These are phyloP conservation scores for Carapus acus DNA, from an alignment of 2,797 vertebrate genomes.

Conservation along the genomic window DNA sequence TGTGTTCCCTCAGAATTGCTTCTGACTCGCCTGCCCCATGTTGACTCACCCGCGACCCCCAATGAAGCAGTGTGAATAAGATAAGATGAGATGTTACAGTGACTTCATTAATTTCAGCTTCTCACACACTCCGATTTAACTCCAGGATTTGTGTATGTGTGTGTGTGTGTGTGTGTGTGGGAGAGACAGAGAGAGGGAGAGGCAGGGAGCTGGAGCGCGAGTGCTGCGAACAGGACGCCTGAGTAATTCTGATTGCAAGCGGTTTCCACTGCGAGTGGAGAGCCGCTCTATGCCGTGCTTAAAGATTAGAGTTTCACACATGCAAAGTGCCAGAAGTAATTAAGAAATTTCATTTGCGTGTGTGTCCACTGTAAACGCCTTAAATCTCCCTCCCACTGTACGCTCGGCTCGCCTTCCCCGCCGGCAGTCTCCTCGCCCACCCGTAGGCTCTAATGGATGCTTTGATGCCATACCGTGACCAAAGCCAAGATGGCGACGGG, in stretches of 20 bases:
- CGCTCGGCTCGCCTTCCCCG: conserved; percentile 1
- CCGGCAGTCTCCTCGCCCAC: conserved; percentile 19
- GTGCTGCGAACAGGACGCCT: conserved; percentile 29
- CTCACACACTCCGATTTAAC: conserved; percentile 35
- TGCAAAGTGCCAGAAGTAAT: conserved; percentile 59
- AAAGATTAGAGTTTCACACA: conserved; percentile 55
- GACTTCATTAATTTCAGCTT: conserved; percentile 13
- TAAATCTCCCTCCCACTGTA: conserved; percentile 29
- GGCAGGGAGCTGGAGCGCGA: conserved; percentile 25
- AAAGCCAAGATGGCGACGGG: conserved; percentile 25
- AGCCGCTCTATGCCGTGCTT: conserved; percentile 48
- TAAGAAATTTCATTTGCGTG: conserved; percentile 54
- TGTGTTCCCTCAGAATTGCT: too few species aligned
- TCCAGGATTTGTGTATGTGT: conserved; percentile 32
- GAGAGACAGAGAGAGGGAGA: too few species aligned
- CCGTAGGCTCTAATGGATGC: background rate
- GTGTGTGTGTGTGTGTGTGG: too few species aligned
- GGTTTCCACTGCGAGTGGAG: conserved; percentile 34
- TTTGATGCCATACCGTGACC: background rate
- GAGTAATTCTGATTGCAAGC: conserved; percentile 52
- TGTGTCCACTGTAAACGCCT: conserved; percentile 41
- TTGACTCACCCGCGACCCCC: too few species aligned
- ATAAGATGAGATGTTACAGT: conserved; percentile 19
- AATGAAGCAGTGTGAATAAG: too few species aligned
- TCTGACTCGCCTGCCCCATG: too few species aligned